These are phyloP conservation scores for Brienomyrus brachyistius DNA, from an alignment of 2,113 vertebrate species.

Conservation along the genomic window DNA sequence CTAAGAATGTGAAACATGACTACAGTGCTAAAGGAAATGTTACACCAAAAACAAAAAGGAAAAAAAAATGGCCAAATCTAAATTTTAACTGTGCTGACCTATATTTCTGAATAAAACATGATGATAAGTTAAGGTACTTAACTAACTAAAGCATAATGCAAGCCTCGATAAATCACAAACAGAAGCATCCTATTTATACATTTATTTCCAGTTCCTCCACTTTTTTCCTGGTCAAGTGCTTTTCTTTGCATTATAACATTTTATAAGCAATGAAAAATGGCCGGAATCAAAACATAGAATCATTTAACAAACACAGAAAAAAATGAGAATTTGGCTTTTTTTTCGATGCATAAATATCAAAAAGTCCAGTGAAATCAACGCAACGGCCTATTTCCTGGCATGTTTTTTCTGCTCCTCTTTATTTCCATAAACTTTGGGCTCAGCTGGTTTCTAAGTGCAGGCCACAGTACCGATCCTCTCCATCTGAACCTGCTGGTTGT, in stretches of 20 bases:
- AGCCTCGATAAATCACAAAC: neutral
- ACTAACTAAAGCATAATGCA: neutral
- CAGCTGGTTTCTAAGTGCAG: neutral
- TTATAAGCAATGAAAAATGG: neutral
- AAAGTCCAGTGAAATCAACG: neutral
- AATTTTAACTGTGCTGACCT: neutral
- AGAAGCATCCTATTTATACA: neutral
- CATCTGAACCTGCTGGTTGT: neutral
- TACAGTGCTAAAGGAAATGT: neutral
- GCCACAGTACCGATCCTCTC: neutral
- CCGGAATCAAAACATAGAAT: neutral
- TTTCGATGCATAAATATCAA: neutral
- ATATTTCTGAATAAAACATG: neutral
- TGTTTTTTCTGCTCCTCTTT: neutral
- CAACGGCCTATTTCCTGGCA: neutral
- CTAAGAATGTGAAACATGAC: neutral
- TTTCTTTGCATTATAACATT: neutral
- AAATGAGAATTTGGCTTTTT: neutral
- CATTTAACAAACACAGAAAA: neutral
- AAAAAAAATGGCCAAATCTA: neutral
- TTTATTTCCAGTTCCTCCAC: neutral
- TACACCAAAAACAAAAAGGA: neutral
- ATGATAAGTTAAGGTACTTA: neutral
- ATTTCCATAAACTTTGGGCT: neutral
- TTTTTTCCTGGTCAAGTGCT: neutral